Conservation (phyloP, 2,797 vertebrate genomes). For the Amazonetta brasiliensis region DNA sequence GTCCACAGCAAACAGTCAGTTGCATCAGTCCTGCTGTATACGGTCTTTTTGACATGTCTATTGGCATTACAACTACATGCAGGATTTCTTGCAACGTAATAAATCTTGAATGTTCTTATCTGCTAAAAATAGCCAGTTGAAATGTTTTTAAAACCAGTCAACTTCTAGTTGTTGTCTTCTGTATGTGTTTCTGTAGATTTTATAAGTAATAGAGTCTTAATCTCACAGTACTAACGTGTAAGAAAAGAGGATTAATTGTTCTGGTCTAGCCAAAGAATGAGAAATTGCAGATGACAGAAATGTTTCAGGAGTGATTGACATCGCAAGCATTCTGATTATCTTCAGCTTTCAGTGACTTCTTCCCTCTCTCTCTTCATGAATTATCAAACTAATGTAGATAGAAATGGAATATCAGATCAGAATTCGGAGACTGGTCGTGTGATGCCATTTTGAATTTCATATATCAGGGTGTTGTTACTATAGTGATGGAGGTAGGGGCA, state of each 20-base stretch:
- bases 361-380: background rate
- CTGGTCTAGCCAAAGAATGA: background rate
- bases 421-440: background rate
- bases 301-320: conserved; percentile 14
- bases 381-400: background rate
- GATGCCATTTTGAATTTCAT: conserved; percentile 23
- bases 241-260: background rate
- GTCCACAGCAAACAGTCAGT: background rate
- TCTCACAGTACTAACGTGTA: background rate
- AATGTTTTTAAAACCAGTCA: background rate
- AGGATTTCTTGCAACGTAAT: background rate
- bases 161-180: background rate
- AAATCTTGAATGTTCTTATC: background rate
- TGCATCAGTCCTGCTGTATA: background rate
- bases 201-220: background rate
- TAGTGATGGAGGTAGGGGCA: conserved; percentile 5
- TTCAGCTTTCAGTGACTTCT: background rate
- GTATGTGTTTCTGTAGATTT: background rate
- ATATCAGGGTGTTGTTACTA: background rate
- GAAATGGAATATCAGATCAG: background rate
- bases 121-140: background rate
- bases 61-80: background rate
- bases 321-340: background rate
- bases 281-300: background rate
- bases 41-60: background rate